Percentiles rank a stretch among this genome's conserved stretches.
phyloP scores from a whole-genome alignment of 37 sponge, comb jelly and placozoan genomes.

The Tethya wilhelma region DNA sequence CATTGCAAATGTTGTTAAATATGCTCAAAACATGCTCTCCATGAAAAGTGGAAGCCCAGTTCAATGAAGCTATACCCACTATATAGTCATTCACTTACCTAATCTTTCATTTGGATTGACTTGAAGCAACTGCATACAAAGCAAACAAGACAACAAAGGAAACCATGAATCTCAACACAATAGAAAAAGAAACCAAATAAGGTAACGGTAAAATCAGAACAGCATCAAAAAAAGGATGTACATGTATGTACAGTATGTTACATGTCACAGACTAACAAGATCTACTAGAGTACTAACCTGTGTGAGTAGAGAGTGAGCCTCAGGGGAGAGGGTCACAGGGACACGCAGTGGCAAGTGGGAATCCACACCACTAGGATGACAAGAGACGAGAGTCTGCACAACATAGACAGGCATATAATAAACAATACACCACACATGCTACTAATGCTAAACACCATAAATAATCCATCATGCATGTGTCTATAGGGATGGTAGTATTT shows the following conservation, averaged over 20 bases:
- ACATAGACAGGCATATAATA: not conserved
- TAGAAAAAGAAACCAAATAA: not conserved
- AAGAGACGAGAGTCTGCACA: slow-evolving; percentile 58
- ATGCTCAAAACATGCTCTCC: not conserved
- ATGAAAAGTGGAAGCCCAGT: not conserved
- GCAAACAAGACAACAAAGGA: not conserved
- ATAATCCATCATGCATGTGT: not conserved
- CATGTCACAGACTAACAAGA: too few species aligned
- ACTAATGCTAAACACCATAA: not conserved
- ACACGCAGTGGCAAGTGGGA: slow-evolving; percentile 64
- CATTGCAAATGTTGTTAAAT: too few species aligned
- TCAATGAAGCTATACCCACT: not conserved
- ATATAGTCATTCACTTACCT: slow-evolving; percentile 56
- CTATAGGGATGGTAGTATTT: not conserved
- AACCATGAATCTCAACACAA: not conserved
- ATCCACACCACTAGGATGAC: slow-evolving; percentile 78
- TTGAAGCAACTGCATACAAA: slow-evolving; percentile 67
- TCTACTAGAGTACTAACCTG: slow-evolving; percentile 40
- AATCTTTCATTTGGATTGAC: slow-evolving; percentile 76
- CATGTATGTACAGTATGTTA: not conserved
- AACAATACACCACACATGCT: not conserved
- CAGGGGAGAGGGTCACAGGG: slow-evolving; percentile 64
- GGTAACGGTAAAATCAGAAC: not conserved
- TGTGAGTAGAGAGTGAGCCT: slow-evolving; percentile 63
- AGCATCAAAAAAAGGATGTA: too few species aligned